Percentiles rank a stretch among this genome's conserved stretches.
Conservation (phyloP, 2,113 vertebrate genomes). For the Azemiops feae region DNA sequence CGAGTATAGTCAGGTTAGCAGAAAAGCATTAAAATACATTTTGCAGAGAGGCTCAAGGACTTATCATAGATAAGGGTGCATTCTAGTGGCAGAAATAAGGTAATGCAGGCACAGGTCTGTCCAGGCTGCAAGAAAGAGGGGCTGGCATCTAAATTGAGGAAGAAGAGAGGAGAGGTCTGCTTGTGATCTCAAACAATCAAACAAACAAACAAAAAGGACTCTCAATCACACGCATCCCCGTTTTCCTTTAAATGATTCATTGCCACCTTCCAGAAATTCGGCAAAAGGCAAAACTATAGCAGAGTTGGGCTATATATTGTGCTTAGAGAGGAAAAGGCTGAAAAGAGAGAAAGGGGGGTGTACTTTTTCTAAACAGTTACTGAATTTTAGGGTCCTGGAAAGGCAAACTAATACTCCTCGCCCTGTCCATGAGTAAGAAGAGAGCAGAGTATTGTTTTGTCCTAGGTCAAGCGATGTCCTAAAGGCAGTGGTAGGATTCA, state of each 20-base stretch:
- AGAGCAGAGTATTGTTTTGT: not conserved
- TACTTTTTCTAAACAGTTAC: slow-evolving; percentile 16
- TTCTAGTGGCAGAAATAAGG: slow-evolving; percentile 78
- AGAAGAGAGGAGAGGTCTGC: not conserved
- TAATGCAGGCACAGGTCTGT: slow-evolving; percentile 69
- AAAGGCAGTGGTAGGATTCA: not conserved
- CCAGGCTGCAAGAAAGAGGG: slow-evolving; percentile 49
- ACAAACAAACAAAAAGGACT: slow-evolving; percentile 1
- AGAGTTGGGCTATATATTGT: not conserved
- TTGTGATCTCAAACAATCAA: slow-evolving; percentile 6
- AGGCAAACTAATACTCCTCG: slow-evolving; percentile 23
- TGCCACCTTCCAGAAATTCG: not conserved
- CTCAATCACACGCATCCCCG: not conserved
- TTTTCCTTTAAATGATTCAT: not conserved
- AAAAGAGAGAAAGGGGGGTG: not conserved
- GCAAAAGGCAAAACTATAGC: not conserved
- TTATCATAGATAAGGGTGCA: slow-evolving; percentile 80
- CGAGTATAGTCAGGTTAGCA: slow-evolving; percentile 22
- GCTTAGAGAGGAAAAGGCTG: not conserved
- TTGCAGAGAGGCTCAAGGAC: slow-evolving; percentile 47
- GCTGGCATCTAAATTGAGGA: slow-evolving; percentile 21
- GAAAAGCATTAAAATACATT: slow-evolving; percentile 63
- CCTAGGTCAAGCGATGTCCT: slow-evolving; percentile 26
- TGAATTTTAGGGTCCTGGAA: slow-evolving; percentile 10
- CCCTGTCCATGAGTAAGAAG: not conserved